A percentile compares a stretch with the other conserved stretches of the same genome.
Conservation (phyloP, 1,140 invertebrate species). For the Tribolium madens region DNA sequence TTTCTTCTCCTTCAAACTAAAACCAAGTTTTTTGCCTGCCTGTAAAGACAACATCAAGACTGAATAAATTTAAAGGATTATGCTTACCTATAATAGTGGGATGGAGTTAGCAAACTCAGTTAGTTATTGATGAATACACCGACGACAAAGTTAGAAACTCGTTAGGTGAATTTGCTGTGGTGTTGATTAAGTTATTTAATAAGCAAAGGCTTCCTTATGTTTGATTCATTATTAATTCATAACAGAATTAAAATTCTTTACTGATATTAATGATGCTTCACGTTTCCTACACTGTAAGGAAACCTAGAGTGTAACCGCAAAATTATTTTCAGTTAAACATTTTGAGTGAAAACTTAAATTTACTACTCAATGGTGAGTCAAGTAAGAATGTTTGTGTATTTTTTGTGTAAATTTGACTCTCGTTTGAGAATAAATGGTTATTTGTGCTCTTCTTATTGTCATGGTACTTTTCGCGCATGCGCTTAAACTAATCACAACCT, state of each 20-base stretch:
- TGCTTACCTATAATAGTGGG: slow-evolving; percentile 33
- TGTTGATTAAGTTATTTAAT: slow-evolving; percentile 42
- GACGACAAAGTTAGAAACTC: slow-evolving; percentile 29
- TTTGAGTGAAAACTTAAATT: no score
- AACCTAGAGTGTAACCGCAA: no score
- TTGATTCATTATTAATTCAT: slow-evolving; percentile 24
- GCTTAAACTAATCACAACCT: no score
- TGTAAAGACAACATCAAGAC: slow-evolving; percentile 15
- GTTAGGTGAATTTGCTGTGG: slow-evolving; percentile 37
- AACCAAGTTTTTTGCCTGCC: neutral
- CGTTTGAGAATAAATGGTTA: no score
- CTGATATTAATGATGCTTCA: slow-evolving; percentile 1
- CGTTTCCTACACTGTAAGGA: neutral
- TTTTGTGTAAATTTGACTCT: no score
- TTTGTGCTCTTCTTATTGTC: no score
- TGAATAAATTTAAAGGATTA: slow-evolving; percentile 31
- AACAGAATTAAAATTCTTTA: slow-evolving; percentile 25
- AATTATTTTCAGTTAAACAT: no score
- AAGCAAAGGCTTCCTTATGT: slow-evolving; percentile 31
- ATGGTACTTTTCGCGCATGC: no score
- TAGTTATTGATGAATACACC: slow-evolving; percentile 37
- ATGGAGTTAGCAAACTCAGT: slow-evolving; percentile 31
- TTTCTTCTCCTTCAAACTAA: neutral
- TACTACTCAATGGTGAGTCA: no score
- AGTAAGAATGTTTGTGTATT: no score